A percentile compares a stretch with the other conserved stretches of the same genome.
Conservation (phyloP, 2,797 vertebrate species). For the Tokudaia tokunoshimensis region DNA sequence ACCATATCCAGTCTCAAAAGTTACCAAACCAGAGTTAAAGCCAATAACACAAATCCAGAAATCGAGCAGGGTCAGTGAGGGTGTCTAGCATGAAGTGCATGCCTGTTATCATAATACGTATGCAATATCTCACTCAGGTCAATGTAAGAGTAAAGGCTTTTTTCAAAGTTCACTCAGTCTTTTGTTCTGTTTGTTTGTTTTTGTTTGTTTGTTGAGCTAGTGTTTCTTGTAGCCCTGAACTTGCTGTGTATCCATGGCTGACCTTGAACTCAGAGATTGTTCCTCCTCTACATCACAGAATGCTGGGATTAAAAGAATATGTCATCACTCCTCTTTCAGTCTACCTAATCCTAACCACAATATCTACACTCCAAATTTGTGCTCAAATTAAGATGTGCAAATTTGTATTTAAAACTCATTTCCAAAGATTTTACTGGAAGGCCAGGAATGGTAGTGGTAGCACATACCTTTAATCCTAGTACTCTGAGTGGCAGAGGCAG, state of each 20-base stretch:
- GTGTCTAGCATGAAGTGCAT: not conserved
- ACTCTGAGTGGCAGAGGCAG: not conserved
- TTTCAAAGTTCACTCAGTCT: not conserved
- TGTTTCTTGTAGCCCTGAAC: not conserved
- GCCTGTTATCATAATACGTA: accelerated
- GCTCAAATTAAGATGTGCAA: not conserved
- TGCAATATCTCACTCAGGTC: not conserved
- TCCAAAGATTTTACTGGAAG: not conserved
- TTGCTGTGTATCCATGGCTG: not conserved
- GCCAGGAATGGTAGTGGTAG: not conserved
- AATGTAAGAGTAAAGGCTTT: not conserved
- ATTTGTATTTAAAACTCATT: not conserved
- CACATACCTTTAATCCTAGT: not conserved
- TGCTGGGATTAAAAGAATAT: not conserved
- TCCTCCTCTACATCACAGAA: not conserved
- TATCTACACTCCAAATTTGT: not conserved
- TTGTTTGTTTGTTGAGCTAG: not conserved
- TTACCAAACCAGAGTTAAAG: not conserved
- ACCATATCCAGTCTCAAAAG: not conserved
- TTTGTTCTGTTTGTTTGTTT: not conserved
- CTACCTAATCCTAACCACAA: not conserved
- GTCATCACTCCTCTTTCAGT: not conserved
- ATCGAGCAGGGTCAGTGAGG: not conserved
- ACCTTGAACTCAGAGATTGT: not conserved
- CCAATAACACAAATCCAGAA: not conserved